Percentiles rank a stretch among this genome's conserved stretches.
phyloP scores from a whole-genome alignment of 2,797 vertebrate genomes.

The Benthosema pterotum region DNA sequence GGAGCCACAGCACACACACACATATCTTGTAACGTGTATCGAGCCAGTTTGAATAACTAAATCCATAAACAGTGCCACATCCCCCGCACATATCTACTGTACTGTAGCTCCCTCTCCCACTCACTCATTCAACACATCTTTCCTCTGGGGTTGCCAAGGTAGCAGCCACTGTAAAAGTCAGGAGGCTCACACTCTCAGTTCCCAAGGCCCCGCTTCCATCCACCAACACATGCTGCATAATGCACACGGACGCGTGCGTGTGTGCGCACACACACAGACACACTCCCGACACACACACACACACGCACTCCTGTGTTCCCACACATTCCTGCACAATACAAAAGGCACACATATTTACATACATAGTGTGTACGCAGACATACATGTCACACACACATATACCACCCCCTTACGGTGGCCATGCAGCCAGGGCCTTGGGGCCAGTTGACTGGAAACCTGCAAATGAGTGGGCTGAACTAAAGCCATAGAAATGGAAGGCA shows the following conservation, averaged over 20 bases:
- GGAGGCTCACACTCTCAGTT: conserved; percentile 79
- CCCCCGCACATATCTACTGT: conserved; percentile 67
- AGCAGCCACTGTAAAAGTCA: conserved; percentile 81
- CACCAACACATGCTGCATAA: conserved; percentile 52
- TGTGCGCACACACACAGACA: neutral
- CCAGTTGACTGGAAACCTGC: conserved; percentile 72
- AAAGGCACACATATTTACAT: neutral
- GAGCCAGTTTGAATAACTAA: conserved; percentile 70
- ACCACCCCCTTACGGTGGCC: conserved; percentile 71
- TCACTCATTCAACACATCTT: conserved; percentile 79
- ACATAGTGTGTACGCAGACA: neutral
- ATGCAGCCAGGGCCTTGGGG: conserved; percentile 75
- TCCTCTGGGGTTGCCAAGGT: conserved; percentile 81
- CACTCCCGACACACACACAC: neutral
- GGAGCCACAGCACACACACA: conserved; percentile 31
- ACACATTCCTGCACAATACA: neutral
- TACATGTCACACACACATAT: conserved; percentile 36
- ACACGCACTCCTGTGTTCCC: conserved; percentile 47
- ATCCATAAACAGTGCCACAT: conserved; percentile 74
- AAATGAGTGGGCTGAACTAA: conserved; percentile 75
- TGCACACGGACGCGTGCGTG: conserved; percentile 25
- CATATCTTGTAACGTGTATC: conserved; percentile 55
- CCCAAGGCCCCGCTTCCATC: conserved; percentile 74
- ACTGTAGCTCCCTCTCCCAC: conserved; percentile 75
- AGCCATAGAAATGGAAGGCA: conserved; percentile 38